Evolutionary conservation across 2,888 invertebrate genomes (phyloP).

Genomic region (Lithophane semibrunnea): DNA sequence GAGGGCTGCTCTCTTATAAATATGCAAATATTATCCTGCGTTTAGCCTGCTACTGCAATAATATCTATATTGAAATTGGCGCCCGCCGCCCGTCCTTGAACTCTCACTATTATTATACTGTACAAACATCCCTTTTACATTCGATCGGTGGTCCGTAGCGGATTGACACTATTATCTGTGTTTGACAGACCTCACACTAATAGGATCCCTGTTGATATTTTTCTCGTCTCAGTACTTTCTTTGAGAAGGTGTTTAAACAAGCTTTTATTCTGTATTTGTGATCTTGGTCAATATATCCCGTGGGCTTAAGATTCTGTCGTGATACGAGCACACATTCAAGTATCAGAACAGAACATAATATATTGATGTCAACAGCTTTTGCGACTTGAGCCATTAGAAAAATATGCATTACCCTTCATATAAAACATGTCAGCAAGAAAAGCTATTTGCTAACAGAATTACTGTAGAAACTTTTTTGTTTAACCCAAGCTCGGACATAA

Average conservation of each 20-base stretch:
- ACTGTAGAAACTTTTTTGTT: conserved; percentile 70
- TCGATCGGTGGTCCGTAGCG: conserved; percentile 69
- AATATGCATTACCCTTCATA: conserved; percentile 3
- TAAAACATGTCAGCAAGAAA: conserved; percentile 34
- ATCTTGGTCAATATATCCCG: conserved; percentile 43
- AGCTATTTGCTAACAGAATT: conserved; percentile 58
- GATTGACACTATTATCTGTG: conserved; percentile 76
- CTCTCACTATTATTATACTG: conserved; percentile 82
- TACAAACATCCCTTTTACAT: conserved; percentile 83
- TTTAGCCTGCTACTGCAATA: conserved; percentile 87
- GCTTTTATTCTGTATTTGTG: conserved; percentile 44
- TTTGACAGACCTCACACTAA: conserved; percentile 76
- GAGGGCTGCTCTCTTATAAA: conserved; percentile 88
- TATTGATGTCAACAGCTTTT: conserved; percentile 13
- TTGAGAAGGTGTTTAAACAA: conserved; percentile 42
- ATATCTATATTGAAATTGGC: conserved; percentile 88
- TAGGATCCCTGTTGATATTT: conserved; percentile 69
- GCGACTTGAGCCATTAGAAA: conserved; percentile 6
- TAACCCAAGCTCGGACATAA: conserved; percentile 69
- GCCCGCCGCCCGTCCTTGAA: conserved; percentile 83
- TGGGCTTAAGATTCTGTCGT: conserved; percentile 1
- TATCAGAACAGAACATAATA: conserved; percentile 17
- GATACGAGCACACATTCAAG: neutral
- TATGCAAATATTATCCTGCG: conserved; percentile 89
- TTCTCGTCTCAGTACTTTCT: conserved; percentile 46